Evolutionary conservation across 1,140 invertebrate genomes (phyloP), one percentile per base, ranked within the genome.

Genomic region (Geopemphigus sp.): DNA sequence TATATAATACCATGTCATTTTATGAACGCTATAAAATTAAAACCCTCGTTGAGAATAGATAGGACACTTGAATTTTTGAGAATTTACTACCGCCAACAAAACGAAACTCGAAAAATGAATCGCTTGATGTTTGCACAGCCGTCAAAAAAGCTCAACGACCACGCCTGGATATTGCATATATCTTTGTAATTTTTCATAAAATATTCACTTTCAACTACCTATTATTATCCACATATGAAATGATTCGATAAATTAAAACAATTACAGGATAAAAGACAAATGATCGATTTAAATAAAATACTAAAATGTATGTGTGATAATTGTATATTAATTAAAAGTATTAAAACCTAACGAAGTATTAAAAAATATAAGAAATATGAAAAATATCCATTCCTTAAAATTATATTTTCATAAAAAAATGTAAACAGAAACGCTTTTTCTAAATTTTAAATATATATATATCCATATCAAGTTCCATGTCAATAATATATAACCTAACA

Each of bases 1-100:
- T 68, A 50, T 68, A 50, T 68, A 68, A 68, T 68, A 68, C 66
- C 66, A 22, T 39, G 66, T 68, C 39, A 68, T 68, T 68, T 68
- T 68, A 68, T 68, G 66, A 22, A 24, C 32, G 45, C 66, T 26
- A 68, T 68, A 68, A 68, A 68, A 68, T 68, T 68, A 68, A 24
- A 68, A 68, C 39, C 22, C 12, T 68, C 66, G 26, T 26, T 45
- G 2, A 68, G 22, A 50, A 50, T 68, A 68, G 45, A 68, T 50
- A 12, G 39, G 22, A 26, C 45, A 14, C 47, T 68, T 50, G 5
- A n/a, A 68, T 50, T 50, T 68, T 50, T 26, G 4, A 32, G 10
- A 50, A 68, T 50, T 47, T 68, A 68, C 64, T 47, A 68, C 66
- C 39, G 3, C 14, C 64, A 22, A 68, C n/a, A 50, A 39, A 68